Evolutionary conservation across 2,888 invertebrate genomes (phyloP).

Genomic region (Scaptodrosophila latifasciaeformis): DNA sequence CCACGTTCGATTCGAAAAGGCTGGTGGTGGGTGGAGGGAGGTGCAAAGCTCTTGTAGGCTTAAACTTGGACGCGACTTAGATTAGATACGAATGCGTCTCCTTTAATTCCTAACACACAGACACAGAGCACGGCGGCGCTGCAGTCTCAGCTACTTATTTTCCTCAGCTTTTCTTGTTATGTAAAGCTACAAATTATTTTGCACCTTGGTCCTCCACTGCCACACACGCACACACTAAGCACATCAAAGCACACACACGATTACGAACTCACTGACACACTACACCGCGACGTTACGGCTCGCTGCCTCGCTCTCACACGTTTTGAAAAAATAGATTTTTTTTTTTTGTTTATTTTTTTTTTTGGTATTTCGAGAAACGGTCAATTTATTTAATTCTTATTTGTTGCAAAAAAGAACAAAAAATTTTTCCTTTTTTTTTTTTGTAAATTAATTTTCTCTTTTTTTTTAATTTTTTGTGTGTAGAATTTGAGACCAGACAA

Average conservation of each 20-base stretch:
- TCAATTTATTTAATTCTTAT: constrained; percentile 20
- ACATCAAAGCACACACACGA: too few species aligned
- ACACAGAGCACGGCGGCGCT: constrained; percentile 4
- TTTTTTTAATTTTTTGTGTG: constrained; percentile 19
- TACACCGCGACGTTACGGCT: constrained; percentile 20
- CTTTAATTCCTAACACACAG: constrained; percentile 17
- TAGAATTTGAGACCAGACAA: constrained; percentile 65
- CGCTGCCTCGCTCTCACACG: constrained; percentile 14
- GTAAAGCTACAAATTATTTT: neutral
- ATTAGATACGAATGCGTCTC: too few species aligned
- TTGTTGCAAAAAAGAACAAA: constrained; percentile 17
- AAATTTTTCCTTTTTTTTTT: neutral
- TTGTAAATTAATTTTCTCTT: constrained; percentile 12
- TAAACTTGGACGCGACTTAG: too few species aligned
- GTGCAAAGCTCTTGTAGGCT: constrained; percentile 11
- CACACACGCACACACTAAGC: constrained; percentile 26
- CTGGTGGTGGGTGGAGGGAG: constrained; percentile 12
- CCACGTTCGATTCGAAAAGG: constrained; percentile 71
- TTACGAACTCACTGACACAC: constrained; percentile 35
- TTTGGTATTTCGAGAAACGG: constrained; percentile 7
- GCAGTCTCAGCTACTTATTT: too few species aligned
- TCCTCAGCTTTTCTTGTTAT: neutral
- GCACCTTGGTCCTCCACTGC: constrained; percentile 3
- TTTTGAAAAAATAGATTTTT: constrained; percentile 3
- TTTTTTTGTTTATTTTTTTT: constrained; percentile 15